Evolutionary conservation across 2,113 vertebrate species (phyloP), one percentile per base, ranked within the genome.

Genomic region (Lamprologus lemairii): DNA sequence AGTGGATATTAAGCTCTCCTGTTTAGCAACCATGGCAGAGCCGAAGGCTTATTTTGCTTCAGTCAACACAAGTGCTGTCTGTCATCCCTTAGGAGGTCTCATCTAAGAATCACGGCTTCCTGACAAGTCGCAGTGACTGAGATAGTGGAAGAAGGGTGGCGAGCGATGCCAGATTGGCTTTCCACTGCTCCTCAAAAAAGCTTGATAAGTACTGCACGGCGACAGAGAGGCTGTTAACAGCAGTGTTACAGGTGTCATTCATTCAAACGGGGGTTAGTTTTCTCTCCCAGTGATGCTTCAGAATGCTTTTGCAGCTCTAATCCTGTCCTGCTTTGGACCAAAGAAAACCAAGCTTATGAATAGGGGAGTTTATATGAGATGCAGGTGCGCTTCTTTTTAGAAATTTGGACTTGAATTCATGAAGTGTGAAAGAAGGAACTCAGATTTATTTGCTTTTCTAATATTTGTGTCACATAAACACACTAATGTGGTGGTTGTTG

Each of bases 151-250:
- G 86, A 84, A 65, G 73, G 73, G 87, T 54, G 89, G 82, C 40
- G 88, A 91, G 88, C 3, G 87, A 92, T 84, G 86, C 90, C 90
- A 92, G 92, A 91, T 92, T 91, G 86, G 86, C 88, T 88, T 88
- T 92, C 79, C 82, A 51, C 90, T 42, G 89, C 86, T 47, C 85
- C 86, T 83, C 57, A 81, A 57, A 60, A 60, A 73, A 42, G 87
- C 35, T 57, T 84, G 90, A 92, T 90, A 89, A 93, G 85, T 83
- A 14, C 55, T 82, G 73, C 14, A 5, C 14, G 4, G 86, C 23
- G 89, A 86, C 42, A 37, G 71, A 87, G 81, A 3, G 81, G 33
- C 79, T 89, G 87, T 81, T 73, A 87, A 82, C 88, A 42, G 84
- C 82, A 73, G 68, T 28, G 35, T 82, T 90, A 80, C 83, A 83